Conservation (phyloP, 2,113 vertebrate species). For the Rhipidura dahli region DNA sequence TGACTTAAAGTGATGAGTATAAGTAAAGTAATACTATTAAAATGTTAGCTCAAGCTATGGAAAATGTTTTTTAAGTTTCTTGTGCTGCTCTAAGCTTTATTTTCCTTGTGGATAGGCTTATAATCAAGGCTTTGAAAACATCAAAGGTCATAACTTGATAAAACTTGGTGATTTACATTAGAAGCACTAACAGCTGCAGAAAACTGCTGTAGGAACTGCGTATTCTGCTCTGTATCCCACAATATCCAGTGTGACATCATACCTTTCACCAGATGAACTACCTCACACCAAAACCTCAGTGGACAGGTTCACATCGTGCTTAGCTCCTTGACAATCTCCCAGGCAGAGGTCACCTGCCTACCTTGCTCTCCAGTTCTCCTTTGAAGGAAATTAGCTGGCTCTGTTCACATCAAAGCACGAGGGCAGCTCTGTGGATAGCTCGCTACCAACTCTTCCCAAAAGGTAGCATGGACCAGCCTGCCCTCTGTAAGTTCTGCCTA, state of each 20-base stretch:
- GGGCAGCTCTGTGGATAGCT: not conserved
- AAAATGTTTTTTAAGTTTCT: not conserved
- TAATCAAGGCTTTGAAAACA: not conserved
- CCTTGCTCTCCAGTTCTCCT: not conserved
- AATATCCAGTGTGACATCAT: not conserved
- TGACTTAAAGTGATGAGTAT: not conserved
- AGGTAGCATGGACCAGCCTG: rapidly evolving
- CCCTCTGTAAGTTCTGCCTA: not conserved
- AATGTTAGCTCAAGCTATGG: not conserved
- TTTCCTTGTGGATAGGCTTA: not conserved
- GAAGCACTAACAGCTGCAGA: not conserved
- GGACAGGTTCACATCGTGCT: not conserved
- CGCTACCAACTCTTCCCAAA: not conserved
- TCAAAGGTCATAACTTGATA: not conserved
- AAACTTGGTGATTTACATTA: not conserved
- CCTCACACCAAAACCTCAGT: not conserved
- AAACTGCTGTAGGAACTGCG: not conserved
- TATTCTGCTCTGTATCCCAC: not conserved
- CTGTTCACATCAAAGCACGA: not conserved
- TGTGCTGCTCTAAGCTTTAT: not conserved
- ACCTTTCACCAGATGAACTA: not conserved
- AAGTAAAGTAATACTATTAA: not conserved
- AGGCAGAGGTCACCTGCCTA: not conserved
- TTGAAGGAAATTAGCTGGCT: not conserved
- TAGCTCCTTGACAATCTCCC: not conserved